Evolutionary conservation across 2,888 invertebrate species (phyloP).

Genomic region (Sphaerophoria rueppellii): DNA sequence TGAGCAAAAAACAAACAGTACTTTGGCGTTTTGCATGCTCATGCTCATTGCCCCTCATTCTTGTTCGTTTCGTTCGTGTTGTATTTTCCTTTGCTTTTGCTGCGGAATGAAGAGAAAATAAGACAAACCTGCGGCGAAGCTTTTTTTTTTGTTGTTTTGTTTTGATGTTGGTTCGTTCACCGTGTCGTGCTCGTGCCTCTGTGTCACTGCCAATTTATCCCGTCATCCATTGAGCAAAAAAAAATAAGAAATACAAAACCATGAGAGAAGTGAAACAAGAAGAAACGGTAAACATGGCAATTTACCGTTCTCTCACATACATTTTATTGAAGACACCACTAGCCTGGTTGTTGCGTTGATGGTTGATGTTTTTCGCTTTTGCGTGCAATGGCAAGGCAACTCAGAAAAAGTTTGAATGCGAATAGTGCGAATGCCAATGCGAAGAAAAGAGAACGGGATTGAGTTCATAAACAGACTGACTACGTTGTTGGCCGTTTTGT

Average conservation of each 20-base stretch:
- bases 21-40: constrained; percentile 11
- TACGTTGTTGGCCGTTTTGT: background rate
- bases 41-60: background rate
- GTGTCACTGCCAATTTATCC: constrained; percentile 28
- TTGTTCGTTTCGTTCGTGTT: background rate
- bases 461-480: constrained; percentile 10
- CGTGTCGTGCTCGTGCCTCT: constrained; percentile 11
- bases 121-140: constrained; percentile 34
- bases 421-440: background rate
- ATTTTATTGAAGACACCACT: constrained; percentile 20
- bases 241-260: constrained; percentile 30
- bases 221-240: background rate
- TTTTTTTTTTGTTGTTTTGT: constrained; percentile 36
- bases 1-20: constrained; percentile 59
- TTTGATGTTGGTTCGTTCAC: constrained; percentile 43
- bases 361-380: constrained; percentile 14
- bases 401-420: background rate
- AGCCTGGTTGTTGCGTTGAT: background rate
- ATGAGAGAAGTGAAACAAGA: constrained; percentile 54
- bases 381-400: constrained; percentile 9
- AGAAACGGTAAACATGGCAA: constrained; percentile 70
- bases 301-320: constrained; percentile 70
- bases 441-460: constrained; percentile 25
- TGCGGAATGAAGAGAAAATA: constrained; percentile 19
- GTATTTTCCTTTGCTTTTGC: background rate